Evolutionary conservation across 2,113 vertebrate species (phyloP), one percentile per base, ranked within the genome.

Genomic region (Catharus fuscescens): DNA sequence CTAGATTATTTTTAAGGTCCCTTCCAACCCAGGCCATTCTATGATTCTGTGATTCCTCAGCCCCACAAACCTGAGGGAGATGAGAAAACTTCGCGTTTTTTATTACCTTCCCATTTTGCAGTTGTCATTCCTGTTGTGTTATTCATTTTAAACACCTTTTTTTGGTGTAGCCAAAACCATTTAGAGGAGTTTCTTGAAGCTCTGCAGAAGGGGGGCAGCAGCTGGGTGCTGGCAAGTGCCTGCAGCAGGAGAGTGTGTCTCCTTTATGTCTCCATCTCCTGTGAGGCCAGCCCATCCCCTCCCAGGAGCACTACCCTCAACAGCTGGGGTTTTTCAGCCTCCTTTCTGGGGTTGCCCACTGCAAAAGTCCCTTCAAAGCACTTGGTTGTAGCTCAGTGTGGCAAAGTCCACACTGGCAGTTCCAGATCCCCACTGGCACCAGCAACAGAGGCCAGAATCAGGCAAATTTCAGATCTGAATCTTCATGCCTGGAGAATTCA

Each of bases 271-370:
- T 78, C 26, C 13, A 45, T 59, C 48, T 64, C 56, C 70, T 64
- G 21, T 19, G 20, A 31, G 25, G 10, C 44, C 36, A 69, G n/a
- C 25, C n/a, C 40, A 17, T 59, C 44, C 2, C 0, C 26, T 62
- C 20, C 29, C 20, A 42, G 47, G 34, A 62, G 8, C 2, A 7
- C 23, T 40, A 38, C 9, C 10, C 13, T 5, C 34, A 59, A 4
- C 0, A 12, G 12, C 36, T 89, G 23, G 0, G 20, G 0, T 5
- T 61, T 72, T 80, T 87, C 24, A 50, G 31, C 23, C 15, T 67
- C 17, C 12, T 79, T 87, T 64, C 74, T 79, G 71, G 32, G 12
- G 1, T 4, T 52, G 24, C 34, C 44, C 34, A 24, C 38, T 38
- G 53, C 32, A 61, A 44, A n/a, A 72, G 18, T 40, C 8, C 56